Percentiles rank a stretch among this genome's conserved stretches.
phyloP scores from a whole-genome alignment of 2,113 vertebrate species.

The Athene noctua region DNA sequence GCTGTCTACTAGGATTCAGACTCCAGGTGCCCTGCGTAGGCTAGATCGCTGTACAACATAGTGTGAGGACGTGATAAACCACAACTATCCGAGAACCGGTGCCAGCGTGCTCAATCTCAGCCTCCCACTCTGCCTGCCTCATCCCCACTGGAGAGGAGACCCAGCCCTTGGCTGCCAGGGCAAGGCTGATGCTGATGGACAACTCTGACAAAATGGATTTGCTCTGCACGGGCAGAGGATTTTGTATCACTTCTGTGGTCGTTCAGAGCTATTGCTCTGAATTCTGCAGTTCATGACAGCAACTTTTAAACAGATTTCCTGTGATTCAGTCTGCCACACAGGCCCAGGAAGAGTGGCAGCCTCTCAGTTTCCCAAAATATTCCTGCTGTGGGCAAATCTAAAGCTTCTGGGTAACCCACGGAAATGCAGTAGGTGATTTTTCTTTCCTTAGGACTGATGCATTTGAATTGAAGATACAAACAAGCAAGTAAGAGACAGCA shows the following conservation, averaged over 20 bases:
- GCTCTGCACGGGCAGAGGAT: accelerated
- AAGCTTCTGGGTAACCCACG: background rate
- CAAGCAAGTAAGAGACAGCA: background rate
- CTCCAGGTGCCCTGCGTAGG: background rate
- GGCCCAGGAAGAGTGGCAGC: background rate
- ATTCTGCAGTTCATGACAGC: background rate
- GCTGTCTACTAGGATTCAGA: accelerated
- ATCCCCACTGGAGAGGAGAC: background rate
- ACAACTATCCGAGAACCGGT: background rate
- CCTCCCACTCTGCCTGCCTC: background rate
- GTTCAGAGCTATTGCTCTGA: background rate
- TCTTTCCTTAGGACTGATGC: background rate
- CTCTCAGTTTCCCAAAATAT: background rate
- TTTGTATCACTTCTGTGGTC: background rate
- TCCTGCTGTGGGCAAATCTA: background rate
- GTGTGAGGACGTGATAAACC: background rate
- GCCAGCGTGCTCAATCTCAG: background rate
- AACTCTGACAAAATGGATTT: background rate
- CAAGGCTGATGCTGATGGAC: background rate
- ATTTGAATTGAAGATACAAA: background rate
- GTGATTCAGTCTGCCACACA: background rate
- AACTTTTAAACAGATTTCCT: background rate
- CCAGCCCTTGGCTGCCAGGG: background rate
- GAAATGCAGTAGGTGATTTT: background rate
- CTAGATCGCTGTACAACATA: no score